Evolutionary conservation across 2,797 vertebrate genomes (phyloP), one percentile per base, ranked within the genome.

Genomic region (Characodon lateralis): DNA sequence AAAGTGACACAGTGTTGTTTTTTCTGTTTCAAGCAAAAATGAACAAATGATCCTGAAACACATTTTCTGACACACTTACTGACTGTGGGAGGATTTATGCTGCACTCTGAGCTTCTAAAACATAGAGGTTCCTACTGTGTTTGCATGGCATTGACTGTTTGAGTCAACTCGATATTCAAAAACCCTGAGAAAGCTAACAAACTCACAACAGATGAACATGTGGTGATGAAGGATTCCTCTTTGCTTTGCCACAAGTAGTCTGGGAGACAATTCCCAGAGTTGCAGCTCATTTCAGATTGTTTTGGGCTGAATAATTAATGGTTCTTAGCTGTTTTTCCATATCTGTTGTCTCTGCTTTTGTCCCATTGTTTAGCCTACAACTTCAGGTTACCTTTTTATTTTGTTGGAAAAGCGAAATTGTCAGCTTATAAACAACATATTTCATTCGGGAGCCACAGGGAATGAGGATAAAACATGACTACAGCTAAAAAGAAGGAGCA

Each of bases 151-250:
- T 31, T 1, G 72, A 65, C 48, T 76, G 82, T 85, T 81, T 84
- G 71, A 83, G 75, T 2, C 24, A 72, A 68, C 69, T 79, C 78
- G 81, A 87, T 89, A 88, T 81, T 83, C 72, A 77, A 53, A 78
- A 87, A 41, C 69, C 77, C 73, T 55, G 72, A 76, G 48, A 88
- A 88, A 85, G 83, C 80, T 88, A 84, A 92, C 89, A 91, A 91
- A 91, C 81, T 82, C 81, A 72, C 80, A 89, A 72, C 92, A 92
- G 88, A 87, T 91, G 88, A 81, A 79, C 28, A 0, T 66, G 78
- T 28, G 18, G 88, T 10, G 86, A 77, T 85, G 89, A 90, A 66
- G 1, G 82, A 89, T 81, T 80, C 22, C 61, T 86, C 50, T 78
- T 71, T 66, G 80, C 75, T 80, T 79, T 35, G 63, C 77, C 73